Evolutionary conservation across 2,113 vertebrate species (phyloP).

Genomic region (Apteryx mantelli): DNA sequence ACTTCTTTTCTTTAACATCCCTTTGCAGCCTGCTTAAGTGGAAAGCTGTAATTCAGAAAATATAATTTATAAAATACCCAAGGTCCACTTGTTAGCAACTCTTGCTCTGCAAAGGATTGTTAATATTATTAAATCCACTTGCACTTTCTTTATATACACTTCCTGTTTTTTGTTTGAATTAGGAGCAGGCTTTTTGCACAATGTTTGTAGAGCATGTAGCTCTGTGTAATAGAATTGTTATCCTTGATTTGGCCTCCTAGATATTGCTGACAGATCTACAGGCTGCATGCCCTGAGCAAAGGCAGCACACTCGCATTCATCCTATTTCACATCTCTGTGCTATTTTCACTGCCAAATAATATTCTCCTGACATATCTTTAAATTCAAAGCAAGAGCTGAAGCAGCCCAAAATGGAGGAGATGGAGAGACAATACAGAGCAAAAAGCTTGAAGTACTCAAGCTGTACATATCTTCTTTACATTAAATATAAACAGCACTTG

Average conservation of each 20-base stretch:
- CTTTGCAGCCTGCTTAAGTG: neutral
- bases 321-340: neutral
- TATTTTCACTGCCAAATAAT: neutral
- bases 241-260: neutral
- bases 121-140: neutral
- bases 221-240: neutral
- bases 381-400: neutral
- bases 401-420: neutral
- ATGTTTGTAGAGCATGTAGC: neutral
- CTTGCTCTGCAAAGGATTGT: neutral
- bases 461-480: neutral
- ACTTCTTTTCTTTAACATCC: neutral
- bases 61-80: neutral
- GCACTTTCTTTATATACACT: neutral
- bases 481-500: neutral
- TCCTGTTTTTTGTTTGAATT: neutral
- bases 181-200: rapidly evolving
- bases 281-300: neutral
- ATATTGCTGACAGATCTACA: neutral
- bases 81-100: neutral
- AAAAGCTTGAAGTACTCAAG: neutral
- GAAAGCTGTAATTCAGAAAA: neutral
- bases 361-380: neutral
- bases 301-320: neutral
- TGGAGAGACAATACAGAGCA: neutral